Evolutionary conservation across 2,113 vertebrate genomes (phyloP).

Genomic region (Microcebus lehilahytsara): DNA sequence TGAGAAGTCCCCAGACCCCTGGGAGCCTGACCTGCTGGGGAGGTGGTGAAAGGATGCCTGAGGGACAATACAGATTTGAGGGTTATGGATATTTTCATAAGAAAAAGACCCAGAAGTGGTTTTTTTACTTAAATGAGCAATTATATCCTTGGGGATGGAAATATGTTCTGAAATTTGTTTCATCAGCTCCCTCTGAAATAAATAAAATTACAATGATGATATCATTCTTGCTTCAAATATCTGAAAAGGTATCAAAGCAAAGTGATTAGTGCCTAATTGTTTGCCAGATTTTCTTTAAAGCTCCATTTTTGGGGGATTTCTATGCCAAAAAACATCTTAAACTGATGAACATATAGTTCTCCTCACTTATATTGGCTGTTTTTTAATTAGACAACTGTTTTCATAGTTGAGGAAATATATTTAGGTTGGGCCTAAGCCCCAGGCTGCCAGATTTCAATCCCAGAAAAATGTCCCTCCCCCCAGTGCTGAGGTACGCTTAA

Average conservation of each 20-base stretch:
- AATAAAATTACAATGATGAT: slow-evolving; percentile 74
- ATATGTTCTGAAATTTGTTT: slow-evolving; percentile 65
- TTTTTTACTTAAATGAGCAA: slow-evolving; percentile 45
- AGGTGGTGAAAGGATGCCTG: not conserved
- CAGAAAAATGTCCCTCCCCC: slow-evolving; percentile 45
- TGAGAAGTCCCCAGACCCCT: not conserved
- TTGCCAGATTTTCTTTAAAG: slow-evolving; percentile 77
- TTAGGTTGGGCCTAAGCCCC: slow-evolving; percentile 41
- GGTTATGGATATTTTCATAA: slow-evolving; percentile 14
- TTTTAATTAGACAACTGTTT: slow-evolving; percentile 74
- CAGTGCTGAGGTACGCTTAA: slow-evolving; percentile 55
- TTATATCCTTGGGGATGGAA: slow-evolving; percentile 39
- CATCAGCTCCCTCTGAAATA: slow-evolving; percentile 72
- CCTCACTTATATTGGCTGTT: slow-evolving; percentile 56
- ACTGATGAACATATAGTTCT: slow-evolving; percentile 74
- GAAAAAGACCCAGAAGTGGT: not conserved
- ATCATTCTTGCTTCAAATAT: slow-evolving; percentile 71
- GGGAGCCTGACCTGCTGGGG: not conserved
- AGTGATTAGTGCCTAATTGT: slow-evolving; percentile 69
- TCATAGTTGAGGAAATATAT: slow-evolving; percentile 69
- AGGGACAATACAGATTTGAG: not conserved
- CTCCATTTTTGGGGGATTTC: slow-evolving; percentile 47
- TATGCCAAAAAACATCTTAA: slow-evolving; percentile 79
- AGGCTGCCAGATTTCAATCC: slow-evolving; percentile 61
- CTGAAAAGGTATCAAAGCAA: slow-evolving; percentile 72